These are phyloP conservation scores for Actinostola sp. DNA, from an alignment of 92 coral and sea anemone species.

Conservation along the genomic window DNA sequence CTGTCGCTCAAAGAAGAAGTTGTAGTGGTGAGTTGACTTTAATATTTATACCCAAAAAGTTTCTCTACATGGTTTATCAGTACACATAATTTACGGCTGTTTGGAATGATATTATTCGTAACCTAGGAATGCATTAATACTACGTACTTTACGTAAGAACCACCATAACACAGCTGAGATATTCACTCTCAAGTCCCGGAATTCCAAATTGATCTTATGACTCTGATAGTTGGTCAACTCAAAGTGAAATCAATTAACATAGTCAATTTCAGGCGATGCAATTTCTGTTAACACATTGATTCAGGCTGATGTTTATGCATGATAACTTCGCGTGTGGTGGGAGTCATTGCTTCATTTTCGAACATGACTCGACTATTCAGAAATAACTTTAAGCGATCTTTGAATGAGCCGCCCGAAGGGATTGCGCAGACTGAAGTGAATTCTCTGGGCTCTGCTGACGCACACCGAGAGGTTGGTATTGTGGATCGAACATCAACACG, in stretches of 20 bases:
- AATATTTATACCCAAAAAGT: not conserved
- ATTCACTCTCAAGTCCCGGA: slow-evolving; percentile 9
- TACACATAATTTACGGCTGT: not conserved
- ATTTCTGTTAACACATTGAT: slow-evolving; percentile 1
- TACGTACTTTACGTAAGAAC: slow-evolving; percentile 3
- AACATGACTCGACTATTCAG: slow-evolving; percentile 32
- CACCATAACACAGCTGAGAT: slow-evolving; percentile 1
- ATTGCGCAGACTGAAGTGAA: slow-evolving; percentile 14
- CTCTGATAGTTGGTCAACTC: not conserved
- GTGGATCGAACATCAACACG: not conserved
- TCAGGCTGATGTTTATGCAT: slow-evolving; percentile 10
- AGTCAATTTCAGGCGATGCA: slow-evolving; percentile 25
- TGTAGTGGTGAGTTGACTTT: slow-evolving; percentile 30
- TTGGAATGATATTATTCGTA: slow-evolving; percentile 18
- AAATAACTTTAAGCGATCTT: slow-evolving; percentile 35
- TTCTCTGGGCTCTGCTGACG: slow-evolving; percentile 28
- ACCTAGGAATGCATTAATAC: slow-evolving; percentile 27
- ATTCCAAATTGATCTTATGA: slow-evolving; percentile 14
- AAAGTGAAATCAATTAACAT: slow-evolving; percentile 24
- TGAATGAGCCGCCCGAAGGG: slow-evolving; percentile 23
- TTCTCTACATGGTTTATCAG: not conserved
- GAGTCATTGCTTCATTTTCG: not conserved
- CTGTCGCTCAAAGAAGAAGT: slow-evolving; percentile 7
- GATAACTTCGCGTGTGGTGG: slow-evolving; percentile 49
- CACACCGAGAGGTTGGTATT: slow-evolving; percentile 7